phyloP scores from a whole-genome alignment of 2,797 vertebrate species.

The Sarcophilus harrisii region DNA sequence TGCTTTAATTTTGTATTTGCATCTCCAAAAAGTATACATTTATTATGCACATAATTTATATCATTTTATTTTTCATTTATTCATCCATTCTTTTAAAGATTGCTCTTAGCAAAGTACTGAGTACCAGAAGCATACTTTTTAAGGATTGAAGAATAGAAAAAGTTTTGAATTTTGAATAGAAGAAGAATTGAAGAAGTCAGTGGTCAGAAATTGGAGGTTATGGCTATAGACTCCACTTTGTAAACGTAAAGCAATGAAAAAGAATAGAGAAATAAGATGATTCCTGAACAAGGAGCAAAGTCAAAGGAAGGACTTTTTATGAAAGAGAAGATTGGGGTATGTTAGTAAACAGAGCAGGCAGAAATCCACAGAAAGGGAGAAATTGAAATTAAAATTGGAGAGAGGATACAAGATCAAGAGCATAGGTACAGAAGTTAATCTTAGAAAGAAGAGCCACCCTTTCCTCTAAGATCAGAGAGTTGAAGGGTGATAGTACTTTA shows the following conservation, averaged over 20 bases:
- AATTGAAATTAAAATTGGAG: not conserved
- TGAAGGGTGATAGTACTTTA: not conserved
- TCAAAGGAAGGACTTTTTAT: not conserved
- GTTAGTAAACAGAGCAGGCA: not conserved
- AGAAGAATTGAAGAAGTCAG: no score
- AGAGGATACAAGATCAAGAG: not conserved
- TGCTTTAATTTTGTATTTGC: not conserved
- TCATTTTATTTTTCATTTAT: not conserved
- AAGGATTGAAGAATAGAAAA: not conserved
- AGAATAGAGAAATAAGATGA: not conserved
- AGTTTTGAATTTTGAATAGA: no score
- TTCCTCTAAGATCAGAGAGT: not conserved
- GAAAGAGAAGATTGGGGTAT: not conserved
- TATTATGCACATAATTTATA: not conserved
- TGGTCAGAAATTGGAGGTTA: not conserved
- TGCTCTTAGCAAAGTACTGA: not conserved
- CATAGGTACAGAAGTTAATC: not conserved
- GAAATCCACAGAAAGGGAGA: not conserved
- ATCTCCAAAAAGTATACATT: not conserved
- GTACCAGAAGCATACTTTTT: not conserved
- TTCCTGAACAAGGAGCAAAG: not conserved
- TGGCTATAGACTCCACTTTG: not conserved
- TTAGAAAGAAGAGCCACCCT: not conserved
- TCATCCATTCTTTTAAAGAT: not conserved
- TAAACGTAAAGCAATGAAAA: not conserved